Base-by-base conservation (phyloP, 2,113 vertebrate species). In the Pelecanus crispus region DNA sequence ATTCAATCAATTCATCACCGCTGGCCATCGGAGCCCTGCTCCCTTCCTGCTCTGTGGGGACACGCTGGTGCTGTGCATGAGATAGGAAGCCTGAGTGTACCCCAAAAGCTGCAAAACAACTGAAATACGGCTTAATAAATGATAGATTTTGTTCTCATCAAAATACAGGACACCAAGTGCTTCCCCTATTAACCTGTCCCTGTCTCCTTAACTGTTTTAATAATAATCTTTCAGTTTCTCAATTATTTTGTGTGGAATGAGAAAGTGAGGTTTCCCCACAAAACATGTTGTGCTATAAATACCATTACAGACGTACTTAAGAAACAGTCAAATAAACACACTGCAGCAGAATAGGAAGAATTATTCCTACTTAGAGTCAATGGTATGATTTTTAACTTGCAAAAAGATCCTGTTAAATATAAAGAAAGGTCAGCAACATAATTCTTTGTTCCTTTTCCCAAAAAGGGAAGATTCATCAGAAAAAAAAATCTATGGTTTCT, bases 381-480 rank as follows among this genome's bases (percentile, higher is more conserved):
- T 13, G 29, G 36, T 31, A 67, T 12, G 56, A 92, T 73, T 91
- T 72, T 88, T 81, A 83, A 50, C 63, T 66, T 86, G 45, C 44
- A 59, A 91, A 84, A 86, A 40, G 47, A 93, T 65, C 25, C 71
- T 81, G 72, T 87, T 95, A 97, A 90, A 83, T 88, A 67, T 18
- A 93, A 96, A 77, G 91, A 97, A 98, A 98, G 93, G 95, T 98
- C 96, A 98, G 90, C 83, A 94, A 44, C 40, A 88, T 95, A 95
- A 93, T 94, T 97, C 85, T 96, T 84, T 79, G 42, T 77, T 97
- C 91, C 66, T 90, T 85, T 77, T 26, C 70, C 42, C 52, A 42
- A 90, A 95, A 96, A 78, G n/a, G 50, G 61, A 53, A 9, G 14
- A 94, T 72, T 91, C 50, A 82, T 81, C 93, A 88, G 61, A 84